phyloP scores from a whole-genome alignment of 1,140 invertebrate species.

The Vollenhovia emeryi region DNA sequence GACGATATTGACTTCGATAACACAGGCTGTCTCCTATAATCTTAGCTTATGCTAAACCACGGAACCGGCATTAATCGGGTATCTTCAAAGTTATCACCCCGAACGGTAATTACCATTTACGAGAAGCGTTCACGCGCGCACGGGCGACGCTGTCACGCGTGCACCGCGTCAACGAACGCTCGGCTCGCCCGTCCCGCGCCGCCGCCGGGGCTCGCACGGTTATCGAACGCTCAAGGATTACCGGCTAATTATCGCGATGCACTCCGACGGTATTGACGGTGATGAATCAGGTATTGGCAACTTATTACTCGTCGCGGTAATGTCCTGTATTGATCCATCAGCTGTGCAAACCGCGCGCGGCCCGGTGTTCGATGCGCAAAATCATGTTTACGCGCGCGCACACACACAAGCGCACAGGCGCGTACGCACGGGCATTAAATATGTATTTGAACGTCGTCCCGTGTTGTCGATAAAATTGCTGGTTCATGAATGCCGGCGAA shows the following conservation, averaged over 20 bases:
- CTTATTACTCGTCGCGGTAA: constrained; percentile 59
- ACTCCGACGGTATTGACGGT: constrained; percentile 41
- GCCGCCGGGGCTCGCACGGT: background rate
- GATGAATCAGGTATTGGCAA: constrained; percentile 59
- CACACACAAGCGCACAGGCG: background rate
- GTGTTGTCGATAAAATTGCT: constrained; percentile 56
- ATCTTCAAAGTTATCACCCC: constrained; percentile 51
- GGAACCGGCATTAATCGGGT: constrained; percentile 44
- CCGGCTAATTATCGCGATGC: constrained; percentile 52
- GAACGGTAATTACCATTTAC: constrained; percentile 52
- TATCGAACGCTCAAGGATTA: constrained; percentile 54
- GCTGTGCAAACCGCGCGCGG: constrained; percentile 46
- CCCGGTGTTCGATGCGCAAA: constrained; percentile 39
- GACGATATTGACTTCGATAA: constrained; percentile 53
- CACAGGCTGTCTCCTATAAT: constrained; percentile 4
- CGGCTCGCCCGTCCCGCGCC: too few relatives aligned
- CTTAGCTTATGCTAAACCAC: constrained; percentile 58
- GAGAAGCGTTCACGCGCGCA: constrained; percentile 37
- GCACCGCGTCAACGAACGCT: background rate
- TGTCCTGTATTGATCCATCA: constrained; percentile 56
- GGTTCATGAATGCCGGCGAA: constrained; percentile 53
- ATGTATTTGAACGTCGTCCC: constrained; percentile 49
- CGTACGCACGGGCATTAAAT: constrained; percentile 36
- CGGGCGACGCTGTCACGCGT: constrained; percentile 15
- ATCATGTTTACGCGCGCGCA: constrained; percentile 48